Evolutionary conservation across 2,888 invertebrate species (phyloP).

Genomic region (Azorinus chamasolen): DNA sequence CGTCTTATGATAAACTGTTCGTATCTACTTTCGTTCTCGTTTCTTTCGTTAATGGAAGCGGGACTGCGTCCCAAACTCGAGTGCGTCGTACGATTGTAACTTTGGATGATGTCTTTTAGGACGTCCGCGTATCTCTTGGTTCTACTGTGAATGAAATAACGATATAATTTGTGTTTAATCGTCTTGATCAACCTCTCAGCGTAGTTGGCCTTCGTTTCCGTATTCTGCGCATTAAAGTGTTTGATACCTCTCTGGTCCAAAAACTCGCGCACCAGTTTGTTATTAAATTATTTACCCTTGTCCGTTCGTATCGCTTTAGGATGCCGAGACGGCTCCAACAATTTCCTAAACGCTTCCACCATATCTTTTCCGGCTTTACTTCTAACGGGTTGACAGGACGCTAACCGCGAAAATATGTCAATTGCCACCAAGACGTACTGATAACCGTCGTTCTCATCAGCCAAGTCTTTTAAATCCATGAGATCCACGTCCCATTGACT

Average conservation of each 20-base stretch:
- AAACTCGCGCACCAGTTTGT: background rate
- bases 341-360: background rate
- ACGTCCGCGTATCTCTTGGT: constrained; percentile 27
- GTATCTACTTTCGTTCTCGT: constrained; percentile 20
- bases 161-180: constrained; percentile 13
- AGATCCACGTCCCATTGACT: constrained; percentile 31
- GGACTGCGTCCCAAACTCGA: constrained; percentile 20
- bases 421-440: constrained; percentile 23
- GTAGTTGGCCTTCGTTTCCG: constrained; percentile 38
- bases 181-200: constrained; percentile 41
- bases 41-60: constrained; percentile 18
- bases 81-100: constrained; percentile 44
- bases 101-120: constrained; percentile 22
- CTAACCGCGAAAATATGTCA: constrained; percentile 21
- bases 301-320: constrained; percentile 3
- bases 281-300: constrained; percentile 8
- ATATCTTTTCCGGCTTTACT: constrained; percentile 3
- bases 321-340: background rate
- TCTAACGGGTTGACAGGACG: constrained; percentile 4
- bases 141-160: constrained; percentile 27
- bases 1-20: constrained; percentile 20
- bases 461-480: constrained; percentile 21
- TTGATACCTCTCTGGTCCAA: constrained; percentile 4
- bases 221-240: constrained; percentile 26
- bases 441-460: constrained; percentile 17